Conservation (phyloP, 2,113 vertebrate genomes). For the Mormyrus lacerda region DNA sequence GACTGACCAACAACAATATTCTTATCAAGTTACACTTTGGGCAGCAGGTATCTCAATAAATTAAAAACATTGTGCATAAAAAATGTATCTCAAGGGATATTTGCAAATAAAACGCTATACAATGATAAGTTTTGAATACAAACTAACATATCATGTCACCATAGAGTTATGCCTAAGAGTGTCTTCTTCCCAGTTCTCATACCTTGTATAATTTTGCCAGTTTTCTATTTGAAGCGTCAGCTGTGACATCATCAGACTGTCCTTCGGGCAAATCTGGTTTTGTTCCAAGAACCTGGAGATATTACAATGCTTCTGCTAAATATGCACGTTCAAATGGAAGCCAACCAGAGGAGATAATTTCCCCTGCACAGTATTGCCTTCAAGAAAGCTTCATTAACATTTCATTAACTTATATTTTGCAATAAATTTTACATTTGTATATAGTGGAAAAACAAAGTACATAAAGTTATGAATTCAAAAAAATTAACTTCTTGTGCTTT, state of each 20-base stretch:
- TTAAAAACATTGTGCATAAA: neutral
- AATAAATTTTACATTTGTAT: neutral
- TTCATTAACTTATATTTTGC: neutral
- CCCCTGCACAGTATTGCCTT: neutral
- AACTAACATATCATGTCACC: neutral
- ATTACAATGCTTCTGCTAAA: neutral
- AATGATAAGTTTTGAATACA: neutral
- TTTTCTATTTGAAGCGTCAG: conserved; percentile 63
- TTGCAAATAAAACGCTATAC: neutral
- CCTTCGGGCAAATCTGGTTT: conserved; percentile 64
- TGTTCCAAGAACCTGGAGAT: conserved; percentile 67
- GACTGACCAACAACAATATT: neutral
- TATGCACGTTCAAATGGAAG: neutral
- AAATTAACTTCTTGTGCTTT: neutral
- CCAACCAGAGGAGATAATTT: neutral
- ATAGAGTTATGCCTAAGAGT: neutral
- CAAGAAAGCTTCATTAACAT: neutral
- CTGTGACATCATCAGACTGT: conserved; percentile 46
- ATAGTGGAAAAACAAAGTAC: neutral
- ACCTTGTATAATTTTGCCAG: conserved; percentile 79
- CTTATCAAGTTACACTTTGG: neutral
- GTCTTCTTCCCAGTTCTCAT: neutral
- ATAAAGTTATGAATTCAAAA: neutral
- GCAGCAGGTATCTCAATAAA: neutral
- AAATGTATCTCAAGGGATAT: neutral